Evolutionary conservation across 2,113 vertebrate genomes (phyloP), one percentile per base, ranked within the genome.

Genomic region (Trichomycterus rosablanca): DNA sequence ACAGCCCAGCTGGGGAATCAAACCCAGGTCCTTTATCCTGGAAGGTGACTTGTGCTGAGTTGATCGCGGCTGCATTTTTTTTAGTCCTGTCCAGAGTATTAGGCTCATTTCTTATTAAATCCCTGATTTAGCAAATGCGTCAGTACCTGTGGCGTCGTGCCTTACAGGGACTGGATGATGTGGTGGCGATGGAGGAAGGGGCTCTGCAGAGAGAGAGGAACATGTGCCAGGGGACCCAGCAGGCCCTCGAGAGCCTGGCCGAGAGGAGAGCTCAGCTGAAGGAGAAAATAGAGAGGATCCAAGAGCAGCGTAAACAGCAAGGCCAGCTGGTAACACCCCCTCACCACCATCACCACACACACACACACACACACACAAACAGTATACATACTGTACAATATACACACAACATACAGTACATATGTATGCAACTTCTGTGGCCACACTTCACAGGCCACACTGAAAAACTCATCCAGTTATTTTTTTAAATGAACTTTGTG

Each of bases 111-210:
- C n/a, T n/a, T n/a, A n/a, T n/a, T n/a, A n/a, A n/a, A n/a, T n/a
- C n/a, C n/a, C n/a, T n/a, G n/a, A n/a, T n/a, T n/a, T n/a, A n/a
- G n/a, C n/a, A n/a, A n/a, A n/a, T 30, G 26, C 26, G 26, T 30
- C 26, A 5, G 37, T 11, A 14, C 37, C 37, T 40, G 11, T 40
- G 3, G 5, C n/a, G 11, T n/a, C 2, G 34, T 37, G 34, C 4
- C 55, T 16, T 60, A 23, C 53, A 98, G 95, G 94, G 93, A 77
- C 86, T 98, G 73, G 91, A 97, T 63, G 92, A 93, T 78, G 89
- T 92, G 59, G 91, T 97, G 30, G 84, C 92, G 2, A 81, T 87
- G 68, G 94, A 97, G 74, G 90, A 81, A 80, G 46, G 78, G 74
- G 91, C 91, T 28, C 84, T 98, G 49, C 90, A 94, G 72, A 93